A percentile compares a stretch with the other conserved stretches of the same genome.
These are phyloP conservation scores for Sebastes ruberrimus DNA, from an alignment of 2,797 vertebrate genomes.

Conservation along the genomic window DNA sequence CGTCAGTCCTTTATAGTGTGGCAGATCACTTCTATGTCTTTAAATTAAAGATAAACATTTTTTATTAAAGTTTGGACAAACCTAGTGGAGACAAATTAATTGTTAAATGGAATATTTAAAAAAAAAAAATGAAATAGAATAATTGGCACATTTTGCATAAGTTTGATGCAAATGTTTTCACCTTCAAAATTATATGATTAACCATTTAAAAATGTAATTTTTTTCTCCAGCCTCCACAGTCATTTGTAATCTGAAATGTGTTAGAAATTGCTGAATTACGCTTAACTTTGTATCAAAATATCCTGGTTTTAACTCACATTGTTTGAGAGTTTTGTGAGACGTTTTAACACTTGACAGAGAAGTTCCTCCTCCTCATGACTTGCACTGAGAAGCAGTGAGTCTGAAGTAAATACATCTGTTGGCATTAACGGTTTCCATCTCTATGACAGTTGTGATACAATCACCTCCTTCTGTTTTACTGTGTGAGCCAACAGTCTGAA, in stretches of 20 bases:
- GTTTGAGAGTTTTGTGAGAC: neutral
- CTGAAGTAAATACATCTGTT: neutral
- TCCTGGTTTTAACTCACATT: neutral
- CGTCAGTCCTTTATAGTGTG: neutral
- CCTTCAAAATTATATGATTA: neutral
- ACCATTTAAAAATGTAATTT: neutral
- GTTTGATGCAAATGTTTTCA: neutral
- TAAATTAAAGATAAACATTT: neutral
- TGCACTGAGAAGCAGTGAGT: neutral
- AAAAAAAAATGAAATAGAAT: neutral
- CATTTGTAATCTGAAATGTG: neutral
- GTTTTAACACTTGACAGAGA: neutral
- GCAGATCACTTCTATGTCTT: neutral
- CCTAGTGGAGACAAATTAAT: neutral
- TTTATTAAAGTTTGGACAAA: neutral
- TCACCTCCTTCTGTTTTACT: neutral
- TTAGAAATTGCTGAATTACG: neutral
- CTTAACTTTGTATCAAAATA: neutral
- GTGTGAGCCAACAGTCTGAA: neutral
- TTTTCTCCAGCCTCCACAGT: neutral
- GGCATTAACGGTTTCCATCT: neutral
- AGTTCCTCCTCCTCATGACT: neutral
- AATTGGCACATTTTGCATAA: neutral
- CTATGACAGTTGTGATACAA: neutral
- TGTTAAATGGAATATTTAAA: neutral